Percentiles rank a stretch among this genome's conserved stretches.
Evolutionary conservation across 1,140 invertebrate genomes (phyloP).

Genomic region (Trissolcus basalis): DNA sequence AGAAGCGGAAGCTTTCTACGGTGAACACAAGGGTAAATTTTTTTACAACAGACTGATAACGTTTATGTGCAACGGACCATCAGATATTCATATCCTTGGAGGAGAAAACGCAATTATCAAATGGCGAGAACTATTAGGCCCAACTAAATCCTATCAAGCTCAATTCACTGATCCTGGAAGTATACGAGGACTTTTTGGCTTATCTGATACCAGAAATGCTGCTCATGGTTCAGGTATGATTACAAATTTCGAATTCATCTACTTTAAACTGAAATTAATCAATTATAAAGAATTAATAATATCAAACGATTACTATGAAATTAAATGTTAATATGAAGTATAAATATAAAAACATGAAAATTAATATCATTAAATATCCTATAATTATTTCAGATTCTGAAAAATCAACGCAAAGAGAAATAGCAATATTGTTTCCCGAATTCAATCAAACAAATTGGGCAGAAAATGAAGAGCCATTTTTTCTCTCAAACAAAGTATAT

Average conservation of each 20-base stretch:
- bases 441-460: slow-evolving; percentile 81
- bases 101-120: slow-evolving; percentile 84
- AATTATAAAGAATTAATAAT: too few species aligned
- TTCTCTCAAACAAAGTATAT: slow-evolving; percentile 65
- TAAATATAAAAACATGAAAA: too few species aligned
- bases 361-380: slow-evolving; percentile 6
- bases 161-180: slow-evolving; percentile 85
- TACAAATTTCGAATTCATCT: neutral
- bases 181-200: slow-evolving; percentile 88
- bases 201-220: slow-evolving; percentile 94
- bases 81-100: slow-evolving; percentile 86
- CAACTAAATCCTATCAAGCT: slow-evolving; percentile 89
- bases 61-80: slow-evolving; percentile 91
- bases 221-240: slow-evolving; percentile 89
- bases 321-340: too few species aligned
- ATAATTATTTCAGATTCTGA: slow-evolving; percentile 82
- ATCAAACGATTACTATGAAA: too few species aligned
- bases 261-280: neutral
- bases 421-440: slow-evolving; percentile 88
- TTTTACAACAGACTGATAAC: slow-evolving; percentile 91
- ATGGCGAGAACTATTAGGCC: slow-evolving; percentile 91
- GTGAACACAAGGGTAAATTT: slow-evolving; percentile 89
- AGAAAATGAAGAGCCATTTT: slow-evolving; percentile 74
- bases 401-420: slow-evolving; percentile 85
- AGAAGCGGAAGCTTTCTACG: slow-evolving; percentile 87